Percentiles rank a stretch among this genome's conserved stretches.
Conservation (phyloP, 2,888 invertebrate genomes). For the Caenorhabditis sp. region DNA sequence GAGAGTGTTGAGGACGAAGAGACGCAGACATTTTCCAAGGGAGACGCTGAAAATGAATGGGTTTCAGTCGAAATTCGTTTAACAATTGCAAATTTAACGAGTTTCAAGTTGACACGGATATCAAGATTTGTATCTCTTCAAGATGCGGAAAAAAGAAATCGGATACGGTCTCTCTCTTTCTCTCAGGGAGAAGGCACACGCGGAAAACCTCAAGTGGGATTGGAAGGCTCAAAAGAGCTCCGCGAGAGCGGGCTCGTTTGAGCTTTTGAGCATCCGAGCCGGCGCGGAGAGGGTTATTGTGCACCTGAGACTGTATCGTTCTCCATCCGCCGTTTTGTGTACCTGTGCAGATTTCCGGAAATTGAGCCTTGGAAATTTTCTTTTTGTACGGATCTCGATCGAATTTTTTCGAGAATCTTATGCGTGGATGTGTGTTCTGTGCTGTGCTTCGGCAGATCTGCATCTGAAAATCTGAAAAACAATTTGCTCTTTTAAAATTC, state of each 20-base stretch:
- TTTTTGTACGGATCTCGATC: background rate
- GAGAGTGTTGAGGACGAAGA: slow-evolving; percentile 22
- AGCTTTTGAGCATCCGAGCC: slow-evolving; percentile 38
- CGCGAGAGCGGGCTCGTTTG: slow-evolving; percentile 37
- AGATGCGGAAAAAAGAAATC: slow-evolving; percentile 37
- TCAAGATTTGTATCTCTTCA: background rate
- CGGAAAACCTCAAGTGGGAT: slow-evolving; percentile 44
- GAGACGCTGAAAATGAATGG: background rate
- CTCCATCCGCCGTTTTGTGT: background rate
- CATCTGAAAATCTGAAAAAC: background rate
- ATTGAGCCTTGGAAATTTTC: background rate
- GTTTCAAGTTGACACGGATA: slow-evolving; percentile 26
- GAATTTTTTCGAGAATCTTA: background rate
- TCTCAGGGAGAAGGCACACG: slow-evolving; percentile 10
- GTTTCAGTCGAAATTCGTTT: background rate
- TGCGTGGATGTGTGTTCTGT: background rate
- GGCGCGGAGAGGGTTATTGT: background rate
- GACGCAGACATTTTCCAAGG: slow-evolving; percentile 22
- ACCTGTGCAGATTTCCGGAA: slow-evolving; percentile 55
- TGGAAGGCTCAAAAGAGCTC: slow-evolving; percentile 29
- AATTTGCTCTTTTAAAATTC: background rate
- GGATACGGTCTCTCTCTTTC: slow-evolving; percentile 43
- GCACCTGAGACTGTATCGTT: slow-evolving; percentile 22
- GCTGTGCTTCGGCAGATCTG: background rate
- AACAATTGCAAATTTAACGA: slow-evolving; percentile 8